A percentile compares a stretch with the other conserved stretches of the same genome.
These are phyloP conservation scores for Falcaria lacertinaria DNA, from an alignment of 2,888 invertebrate species.

Conservation along the genomic window DNA sequence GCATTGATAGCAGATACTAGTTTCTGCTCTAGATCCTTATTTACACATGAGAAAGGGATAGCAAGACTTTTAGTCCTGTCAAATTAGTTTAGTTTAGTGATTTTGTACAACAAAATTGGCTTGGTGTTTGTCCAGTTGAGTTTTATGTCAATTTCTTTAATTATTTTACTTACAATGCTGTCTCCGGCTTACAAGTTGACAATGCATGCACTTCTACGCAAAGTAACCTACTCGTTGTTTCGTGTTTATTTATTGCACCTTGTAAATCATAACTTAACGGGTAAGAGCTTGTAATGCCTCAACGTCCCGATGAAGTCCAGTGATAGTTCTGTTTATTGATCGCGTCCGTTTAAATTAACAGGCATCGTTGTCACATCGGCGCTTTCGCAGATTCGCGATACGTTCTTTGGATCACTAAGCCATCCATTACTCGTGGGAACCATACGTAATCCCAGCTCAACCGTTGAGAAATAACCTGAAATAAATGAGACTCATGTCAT, in stretches of 20 bases:
- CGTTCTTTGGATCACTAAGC: conserved; percentile 29
- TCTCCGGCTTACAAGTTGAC: background rate
- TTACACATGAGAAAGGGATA: too few relatives aligned
- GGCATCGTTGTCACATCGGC: conserved; percentile 52
- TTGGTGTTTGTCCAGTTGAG: too few relatives aligned
- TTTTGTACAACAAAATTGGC: too few relatives aligned
- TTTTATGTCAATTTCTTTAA: too few relatives aligned
- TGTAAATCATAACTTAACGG: background rate
- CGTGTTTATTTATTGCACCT: background rate
- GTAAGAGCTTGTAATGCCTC: conserved; percentile 36
- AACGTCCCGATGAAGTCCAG: conserved; percentile 20
- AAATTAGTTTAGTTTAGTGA: too few relatives aligned
- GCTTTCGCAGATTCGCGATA: conserved; percentile 42
- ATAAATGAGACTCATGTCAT: conserved; percentile 3
- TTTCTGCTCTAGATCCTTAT: too few relatives aligned
- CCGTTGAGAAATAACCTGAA: conserved; percentile 4
- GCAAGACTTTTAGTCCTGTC: too few relatives aligned
- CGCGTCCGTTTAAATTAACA: conserved; percentile 67
- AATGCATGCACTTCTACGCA: background rate
- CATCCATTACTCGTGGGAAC: conserved; percentile 41
- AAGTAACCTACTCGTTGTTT: background rate
- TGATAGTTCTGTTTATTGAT: conserved; percentile 64
- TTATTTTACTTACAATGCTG: too few relatives aligned
- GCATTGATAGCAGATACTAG: too few relatives aligned
- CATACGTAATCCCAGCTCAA: conserved; percentile 25